Evolutionary conservation across 2,113 vertebrate species (phyloP).

Genomic region (Synchiropus splendidus): DNA sequence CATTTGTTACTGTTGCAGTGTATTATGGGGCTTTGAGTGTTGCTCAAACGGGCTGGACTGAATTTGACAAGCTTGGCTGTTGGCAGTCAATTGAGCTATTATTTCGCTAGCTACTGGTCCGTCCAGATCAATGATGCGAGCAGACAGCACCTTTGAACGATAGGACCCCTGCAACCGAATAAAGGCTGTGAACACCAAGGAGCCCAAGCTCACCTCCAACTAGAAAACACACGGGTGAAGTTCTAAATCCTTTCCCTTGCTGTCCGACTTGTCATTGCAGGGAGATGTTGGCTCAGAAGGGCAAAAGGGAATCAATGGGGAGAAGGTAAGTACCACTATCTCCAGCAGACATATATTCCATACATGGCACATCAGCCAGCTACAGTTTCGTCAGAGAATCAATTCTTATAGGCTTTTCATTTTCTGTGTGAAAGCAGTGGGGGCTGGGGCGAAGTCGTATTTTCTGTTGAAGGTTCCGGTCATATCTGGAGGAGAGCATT

Average conservation of each 20-base stretch:
- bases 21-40: too few relatives aligned
- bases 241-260: background rate
- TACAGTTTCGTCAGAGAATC: slow-evolving; percentile 57
- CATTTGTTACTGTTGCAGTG: too few relatives aligned
- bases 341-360: slow-evolving; percentile 54
- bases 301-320: slow-evolving; percentile 52
- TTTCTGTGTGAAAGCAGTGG: slow-evolving; percentile 41
- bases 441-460: slow-evolving; percentile 23
- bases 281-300: slow-evolving; percentile 60
- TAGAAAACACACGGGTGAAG: too few relatives aligned
- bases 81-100: too few relatives aligned
- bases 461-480: slow-evolving; percentile 41
- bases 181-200: too few relatives aligned
- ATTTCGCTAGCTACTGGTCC: too few relatives aligned
- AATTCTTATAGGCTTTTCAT: slow-evolving; percentile 62
- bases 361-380: slow-evolving; percentile 54
- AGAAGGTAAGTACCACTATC: slow-evolving; percentile 61
- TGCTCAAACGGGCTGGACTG: too few relatives aligned
- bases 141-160: too few relatives aligned
- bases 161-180: too few relatives aligned
- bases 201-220: too few relatives aligned
- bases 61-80: too few relatives aligned
- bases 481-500: slow-evolving; percentile 44
- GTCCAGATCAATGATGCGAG: too few relatives aligned
- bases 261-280: slow-evolving; percentile 51